Evolutionary conservation across 2,888 invertebrate species (phyloP), one percentile per base, ranked within the genome.

Genomic region (Hedya salicella): DNA sequence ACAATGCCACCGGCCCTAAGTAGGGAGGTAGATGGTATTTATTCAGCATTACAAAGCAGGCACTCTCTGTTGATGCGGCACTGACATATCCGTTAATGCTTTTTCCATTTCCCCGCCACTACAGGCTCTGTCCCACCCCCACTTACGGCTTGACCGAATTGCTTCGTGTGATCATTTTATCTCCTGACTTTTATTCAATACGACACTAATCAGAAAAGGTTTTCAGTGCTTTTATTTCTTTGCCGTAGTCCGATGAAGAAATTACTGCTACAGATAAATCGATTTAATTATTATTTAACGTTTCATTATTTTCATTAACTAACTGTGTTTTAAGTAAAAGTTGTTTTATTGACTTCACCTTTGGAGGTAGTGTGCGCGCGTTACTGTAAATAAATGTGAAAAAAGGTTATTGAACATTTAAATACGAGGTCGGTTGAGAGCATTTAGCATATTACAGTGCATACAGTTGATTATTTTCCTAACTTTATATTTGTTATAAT

Each of bases 51-150:
- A 86, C 89, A 88, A 85, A 86, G 87, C 86, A 86, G 88, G 89
- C 90, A 90, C 90, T 91, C 88, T 84, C 83, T 85, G 85, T 83
- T 90, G 90, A 90, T 87, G 88, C 89, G 88, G 82, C 86, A 81
- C 88, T 92, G 91, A 91, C 91, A 90, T 86, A 91, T 91, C 90
- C 91, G 91, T 87, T 92, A 92, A 93, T 92, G 92, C 91, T 89
- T 91, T 90, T 91, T 89, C 92, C 91, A 91, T 92, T 91, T 88
- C 88, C 87, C 84, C 83, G 78, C 77, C 80, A 83, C 85, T 83
- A 80, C 79, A 77, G 78, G 70, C 75, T 73, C 75, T 76, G 71
- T 69, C 77, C 76, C 78, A 56, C 71, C 79, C 79, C 79, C 76
- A 74, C 76, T 79, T 80, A 76, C 80, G 78, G 85, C 85, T 86